A percentile compares a stretch with the other conserved stretches of the same genome.
phyloP scores from a whole-genome alignment of 2,113 vertebrate genomes.

The Coracopsis vasa region DNA sequence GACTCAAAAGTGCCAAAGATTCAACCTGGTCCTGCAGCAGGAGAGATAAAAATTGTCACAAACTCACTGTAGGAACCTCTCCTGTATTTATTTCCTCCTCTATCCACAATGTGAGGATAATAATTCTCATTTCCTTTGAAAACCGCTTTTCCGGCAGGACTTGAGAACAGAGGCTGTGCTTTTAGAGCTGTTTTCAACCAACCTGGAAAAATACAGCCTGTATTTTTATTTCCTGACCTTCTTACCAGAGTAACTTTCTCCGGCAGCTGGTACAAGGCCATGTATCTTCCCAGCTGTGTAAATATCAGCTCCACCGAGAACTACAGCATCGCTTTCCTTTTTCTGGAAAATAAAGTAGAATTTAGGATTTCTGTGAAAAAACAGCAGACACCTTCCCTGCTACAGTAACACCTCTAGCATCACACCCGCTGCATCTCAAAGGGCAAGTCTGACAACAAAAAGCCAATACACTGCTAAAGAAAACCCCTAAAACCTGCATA shows the following conservation, averaged over 20 bases:
- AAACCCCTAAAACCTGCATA: neutral
- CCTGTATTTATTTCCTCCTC: neutral
- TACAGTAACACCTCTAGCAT: neutral
- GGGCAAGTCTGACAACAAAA: neutral
- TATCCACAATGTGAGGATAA: neutral
- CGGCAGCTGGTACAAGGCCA: constrained; percentile 86
- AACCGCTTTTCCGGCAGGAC: neutral
- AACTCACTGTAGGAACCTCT: neutral
- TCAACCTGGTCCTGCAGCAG: neutral
- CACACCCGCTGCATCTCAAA: constrained; percentile 60
- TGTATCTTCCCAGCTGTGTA: constrained; percentile 88
- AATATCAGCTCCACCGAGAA: constrained; percentile 85
- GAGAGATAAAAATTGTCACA: neutral
- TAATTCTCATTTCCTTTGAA: neutral
- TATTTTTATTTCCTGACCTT: constrained; percentile 25
- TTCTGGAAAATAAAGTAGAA: constrained; percentile 71
- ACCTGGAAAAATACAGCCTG: neutral
- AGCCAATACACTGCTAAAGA: neutral
- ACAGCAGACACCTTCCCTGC: neutral
- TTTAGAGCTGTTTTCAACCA: neutral
- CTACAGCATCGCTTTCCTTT: constrained; percentile 83
- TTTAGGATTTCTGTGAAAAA: neutral
- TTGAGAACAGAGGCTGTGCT: neutral
- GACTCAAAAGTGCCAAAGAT: neutral
- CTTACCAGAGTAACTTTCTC: constrained; percentile 88